A percentile compares a stretch with the other conserved stretches of the same genome.
These are phyloP conservation scores for Plecotus auritus DNA, from an alignment of 2,113 vertebrate species.

Conservation along the genomic window DNA sequence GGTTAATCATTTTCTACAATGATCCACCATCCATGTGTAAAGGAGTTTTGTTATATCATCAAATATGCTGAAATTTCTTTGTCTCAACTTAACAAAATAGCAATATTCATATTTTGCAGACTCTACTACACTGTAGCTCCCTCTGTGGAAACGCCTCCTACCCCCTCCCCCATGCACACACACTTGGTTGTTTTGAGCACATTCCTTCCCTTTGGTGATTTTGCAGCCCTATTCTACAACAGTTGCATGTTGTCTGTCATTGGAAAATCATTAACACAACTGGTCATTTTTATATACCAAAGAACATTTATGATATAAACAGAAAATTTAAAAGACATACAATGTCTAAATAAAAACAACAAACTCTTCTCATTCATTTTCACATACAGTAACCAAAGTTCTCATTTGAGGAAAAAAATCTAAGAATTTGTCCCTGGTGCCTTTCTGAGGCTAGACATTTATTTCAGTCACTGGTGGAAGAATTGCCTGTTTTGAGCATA, in stretches of 20 bases:
- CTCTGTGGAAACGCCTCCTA: neutral
- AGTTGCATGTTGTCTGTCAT: neutral
- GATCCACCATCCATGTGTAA: neutral
- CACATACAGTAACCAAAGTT: neutral
- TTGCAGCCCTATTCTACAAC: neutral
- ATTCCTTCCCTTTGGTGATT: neutral
- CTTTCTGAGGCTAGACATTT: neutral
- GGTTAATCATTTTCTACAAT: neutral
- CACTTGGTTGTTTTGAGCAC: neutral
- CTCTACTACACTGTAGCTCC: neutral
- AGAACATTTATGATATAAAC: neutral
- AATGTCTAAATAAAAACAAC: neutral
- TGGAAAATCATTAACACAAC: neutral
- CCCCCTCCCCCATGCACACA: neutral
- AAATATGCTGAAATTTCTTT: slow-evolving; percentile 13
- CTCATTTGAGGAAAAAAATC: neutral
- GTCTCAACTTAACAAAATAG: neutral
- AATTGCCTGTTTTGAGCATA: neutral
- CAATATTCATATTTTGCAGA: neutral
- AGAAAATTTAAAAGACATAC: neutral
- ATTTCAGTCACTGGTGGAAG: neutral
- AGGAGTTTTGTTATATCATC: neutral
- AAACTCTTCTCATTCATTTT: neutral
- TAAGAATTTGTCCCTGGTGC: neutral
- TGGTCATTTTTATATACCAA: neutral